Conservation (phyloP, 2,888 invertebrate genomes). For the Rugalucina vietnamica region DNA sequence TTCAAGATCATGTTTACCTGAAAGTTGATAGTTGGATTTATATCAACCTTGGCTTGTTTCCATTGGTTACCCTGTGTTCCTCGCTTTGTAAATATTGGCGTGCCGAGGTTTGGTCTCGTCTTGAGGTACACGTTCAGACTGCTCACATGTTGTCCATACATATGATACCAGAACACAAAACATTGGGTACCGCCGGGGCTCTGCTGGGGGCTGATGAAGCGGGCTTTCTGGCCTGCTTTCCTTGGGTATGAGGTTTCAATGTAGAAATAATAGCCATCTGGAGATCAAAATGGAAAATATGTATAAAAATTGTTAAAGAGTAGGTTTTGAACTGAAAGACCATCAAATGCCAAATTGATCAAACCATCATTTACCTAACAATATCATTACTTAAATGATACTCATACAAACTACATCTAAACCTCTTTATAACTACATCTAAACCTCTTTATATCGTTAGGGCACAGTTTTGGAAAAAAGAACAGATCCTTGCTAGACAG, state of each 20-base stretch:
- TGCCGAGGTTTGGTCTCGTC: conserved; percentile 59
- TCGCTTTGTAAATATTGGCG: conserved; percentile 68
- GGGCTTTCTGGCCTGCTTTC: conserved; percentile 85
- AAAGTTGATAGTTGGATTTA: conserved; percentile 64
- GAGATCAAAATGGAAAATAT: not conserved
- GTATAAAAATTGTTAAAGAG: not conserved
- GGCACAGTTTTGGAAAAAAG: too few species aligned
- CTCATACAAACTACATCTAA: too few species aligned
- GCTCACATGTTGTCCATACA: conserved; percentile 78
- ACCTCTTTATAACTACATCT: too few species aligned
- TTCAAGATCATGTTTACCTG: too few species aligned
- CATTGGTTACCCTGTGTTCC: conserved; percentile 74
- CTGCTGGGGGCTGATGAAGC: conserved; percentile 74
- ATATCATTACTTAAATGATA: too few species aligned
- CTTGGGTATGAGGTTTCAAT: conserved; percentile 72
- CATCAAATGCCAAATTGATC: too few species aligned
- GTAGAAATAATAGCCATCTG: conserved; percentile 71
- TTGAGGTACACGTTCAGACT: conserved; percentile 76
- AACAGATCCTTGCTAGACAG: too few species aligned
- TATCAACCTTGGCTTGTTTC: conserved; percentile 68
- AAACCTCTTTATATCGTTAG: too few species aligned
- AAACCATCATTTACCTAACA: too few species aligned
- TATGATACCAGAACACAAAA: conserved; percentile 79
- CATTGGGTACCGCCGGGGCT: conserved; percentile 58
- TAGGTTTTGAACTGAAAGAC: too few species aligned